Percentiles rank a stretch among this genome's conserved stretches.
Evolutionary conservation across 2,113 vertebrate genomes (phyloP).

Genomic region (Dendropsophus ebraccatus): DNA sequence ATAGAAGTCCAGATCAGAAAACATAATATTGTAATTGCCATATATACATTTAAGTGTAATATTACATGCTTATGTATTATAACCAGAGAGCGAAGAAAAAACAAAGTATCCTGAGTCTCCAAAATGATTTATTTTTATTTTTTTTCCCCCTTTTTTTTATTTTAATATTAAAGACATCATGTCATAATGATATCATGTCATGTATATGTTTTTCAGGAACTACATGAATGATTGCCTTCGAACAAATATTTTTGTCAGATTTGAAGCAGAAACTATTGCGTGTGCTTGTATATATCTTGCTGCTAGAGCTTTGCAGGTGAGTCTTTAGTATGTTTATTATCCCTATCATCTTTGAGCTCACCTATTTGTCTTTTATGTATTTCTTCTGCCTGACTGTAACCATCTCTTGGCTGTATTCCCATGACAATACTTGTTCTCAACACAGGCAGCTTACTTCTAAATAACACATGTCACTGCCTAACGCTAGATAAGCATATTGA

Average conservation of each 20-base stretch:
- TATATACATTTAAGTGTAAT: neutral
- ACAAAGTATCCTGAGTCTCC: slow-evolving; percentile 95
- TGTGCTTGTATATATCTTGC: slow-evolving; percentile 98
- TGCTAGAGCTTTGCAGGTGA: slow-evolving; percentile 93
- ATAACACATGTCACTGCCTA: no score
- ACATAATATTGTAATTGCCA: neutral
- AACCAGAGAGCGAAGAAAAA: slow-evolving; percentile 79
- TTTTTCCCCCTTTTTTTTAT: no score
- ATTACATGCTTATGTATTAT: neutral
- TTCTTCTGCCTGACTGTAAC: no score
- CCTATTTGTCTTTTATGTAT: no score
- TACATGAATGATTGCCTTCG: slow-evolving; percentile 98
- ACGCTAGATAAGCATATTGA: no score
- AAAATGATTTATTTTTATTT: slow-evolving; percentile 53
- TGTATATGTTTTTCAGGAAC: slow-evolving; percentile 81
- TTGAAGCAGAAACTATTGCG: slow-evolving; percentile 96
- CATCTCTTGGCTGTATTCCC: no score
- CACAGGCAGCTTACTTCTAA: no score
- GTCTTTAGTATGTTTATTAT: neutral
- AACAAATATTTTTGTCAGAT: slow-evolving; percentile 96
- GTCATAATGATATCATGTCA: no score
- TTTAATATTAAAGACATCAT: no score
- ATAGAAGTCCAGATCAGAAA: neutral
- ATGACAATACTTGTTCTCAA: no score
- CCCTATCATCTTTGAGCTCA: no score